These are phyloP conservation scores for Lissonota sp. DNA, from an alignment of 2,888 invertebrate genomes.

Conservation along the genomic window DNA sequence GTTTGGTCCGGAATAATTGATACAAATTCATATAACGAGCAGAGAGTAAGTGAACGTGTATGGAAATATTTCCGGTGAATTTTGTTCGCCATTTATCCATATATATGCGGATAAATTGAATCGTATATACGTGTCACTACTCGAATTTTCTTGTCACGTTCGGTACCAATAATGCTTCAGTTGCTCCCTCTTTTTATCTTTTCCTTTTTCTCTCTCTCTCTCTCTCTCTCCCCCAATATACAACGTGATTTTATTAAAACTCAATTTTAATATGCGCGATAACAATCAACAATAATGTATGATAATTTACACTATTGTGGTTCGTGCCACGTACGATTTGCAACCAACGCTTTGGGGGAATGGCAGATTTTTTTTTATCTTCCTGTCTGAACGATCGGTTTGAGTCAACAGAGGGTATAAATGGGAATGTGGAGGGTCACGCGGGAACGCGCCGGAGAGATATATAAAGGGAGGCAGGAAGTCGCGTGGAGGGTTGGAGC, in stretches of 20 bases:
- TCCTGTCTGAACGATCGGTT: constrained; percentile 38
- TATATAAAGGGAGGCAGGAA: constrained; percentile 21
- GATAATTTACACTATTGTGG: constrained; percentile 64
- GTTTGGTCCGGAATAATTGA: constrained; percentile 51
- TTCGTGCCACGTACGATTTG: constrained; percentile 53
- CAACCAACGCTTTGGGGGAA: constrained; percentile 1
- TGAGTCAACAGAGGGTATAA: constrained; percentile 54
- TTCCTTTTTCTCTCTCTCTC: neutral
- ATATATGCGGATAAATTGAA: neutral
- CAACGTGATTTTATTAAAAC: constrained; percentile 54
- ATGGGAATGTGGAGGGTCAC: constrained; percentile 27
- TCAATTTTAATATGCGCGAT: constrained; percentile 63
- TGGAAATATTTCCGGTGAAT: constrained; percentile 58
- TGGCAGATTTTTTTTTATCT: constrained; percentile 17
- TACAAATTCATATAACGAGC: constrained; percentile 52
- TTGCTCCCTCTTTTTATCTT: constrained; percentile 22
- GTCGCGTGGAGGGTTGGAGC: constrained; percentile 15
- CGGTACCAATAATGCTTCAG: constrained; percentile 47
- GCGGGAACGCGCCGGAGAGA: neutral
- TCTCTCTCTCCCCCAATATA: constrained; percentile 6
- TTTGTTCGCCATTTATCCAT: constrained; percentile 21
- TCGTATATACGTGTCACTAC: neutral
- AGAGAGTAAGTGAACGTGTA: constrained; percentile 52
- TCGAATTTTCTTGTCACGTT: constrained; percentile 56
- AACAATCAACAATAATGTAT: constrained; percentile 65